These are phyloP conservation scores for Phyllotis vaccarum DNA, from an alignment of 2,797 vertebrate genomes.

Conservation along the genomic window DNA sequence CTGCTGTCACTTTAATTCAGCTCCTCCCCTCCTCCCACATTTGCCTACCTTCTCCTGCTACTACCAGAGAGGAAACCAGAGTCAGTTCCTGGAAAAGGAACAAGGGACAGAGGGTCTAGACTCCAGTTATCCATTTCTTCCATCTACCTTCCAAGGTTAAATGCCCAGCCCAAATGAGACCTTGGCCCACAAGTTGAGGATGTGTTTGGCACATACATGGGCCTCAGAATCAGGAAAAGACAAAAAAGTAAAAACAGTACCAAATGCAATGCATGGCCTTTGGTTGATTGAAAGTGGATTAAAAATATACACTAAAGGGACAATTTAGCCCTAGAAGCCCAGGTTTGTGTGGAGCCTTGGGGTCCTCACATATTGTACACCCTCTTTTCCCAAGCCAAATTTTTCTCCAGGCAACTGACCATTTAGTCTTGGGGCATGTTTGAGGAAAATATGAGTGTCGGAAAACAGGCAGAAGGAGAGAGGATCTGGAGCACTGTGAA, in stretches of 20 bases:
- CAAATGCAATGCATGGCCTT: neutral
- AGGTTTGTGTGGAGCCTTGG: neutral
- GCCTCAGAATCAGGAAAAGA: neutral
- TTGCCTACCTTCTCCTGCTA: neutral
- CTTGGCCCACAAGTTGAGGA: neutral
- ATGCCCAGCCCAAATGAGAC: neutral
- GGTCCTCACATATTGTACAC: neutral
- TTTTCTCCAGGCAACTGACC: slow-evolving; percentile 19
- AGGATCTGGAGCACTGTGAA: slow-evolving; percentile 28
- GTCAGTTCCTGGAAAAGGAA: neutral
- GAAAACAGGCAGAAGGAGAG: slow-evolving; percentile 48
- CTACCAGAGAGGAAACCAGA: slow-evolving; percentile 5
- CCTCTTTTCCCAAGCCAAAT: slow-evolving; percentile 11
- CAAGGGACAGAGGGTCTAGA: neutral
- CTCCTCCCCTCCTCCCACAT: neutral
- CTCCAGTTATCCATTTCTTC: neutral
- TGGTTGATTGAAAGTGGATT: neutral
- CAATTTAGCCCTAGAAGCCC: neutral
- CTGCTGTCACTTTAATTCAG: slow-evolving; percentile 81
- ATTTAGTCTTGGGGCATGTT: slow-evolving; percentile 59
- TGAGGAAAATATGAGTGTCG: slow-evolving; percentile 79
- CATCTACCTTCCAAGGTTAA: neutral
- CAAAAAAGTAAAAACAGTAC: neutral
- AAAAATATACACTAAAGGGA: neutral
- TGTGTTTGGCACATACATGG: neutral